A percentile compares a stretch with the other conserved stretches of the same genome.
Conservation (phyloP, 1,140 invertebrate species). For the Wasmannia auropunctata region DNA sequence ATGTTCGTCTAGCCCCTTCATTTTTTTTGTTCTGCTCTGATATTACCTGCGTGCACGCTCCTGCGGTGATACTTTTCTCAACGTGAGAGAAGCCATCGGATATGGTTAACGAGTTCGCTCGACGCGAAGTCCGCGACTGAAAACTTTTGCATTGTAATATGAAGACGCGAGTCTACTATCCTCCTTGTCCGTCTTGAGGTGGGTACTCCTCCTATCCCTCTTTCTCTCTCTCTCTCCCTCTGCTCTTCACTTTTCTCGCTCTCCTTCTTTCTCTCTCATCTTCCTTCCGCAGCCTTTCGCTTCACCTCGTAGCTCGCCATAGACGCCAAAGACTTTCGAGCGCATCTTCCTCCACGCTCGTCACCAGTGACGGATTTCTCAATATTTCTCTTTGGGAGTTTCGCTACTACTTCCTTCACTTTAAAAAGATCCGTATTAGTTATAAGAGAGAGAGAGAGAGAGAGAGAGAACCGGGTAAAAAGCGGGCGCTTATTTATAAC, state of each 20-base stretch:
- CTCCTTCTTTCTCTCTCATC: constrained; percentile 13
- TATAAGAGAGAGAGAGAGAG: background rate
- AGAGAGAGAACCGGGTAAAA: background rate
- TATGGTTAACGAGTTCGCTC: constrained; percentile 58
- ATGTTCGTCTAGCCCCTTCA: background rate
- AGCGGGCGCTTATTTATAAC: background rate
- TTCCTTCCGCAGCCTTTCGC: constrained; percentile 22
- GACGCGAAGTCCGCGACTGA: constrained; percentile 55
- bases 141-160: constrained; percentile 79
- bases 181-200: background rate
- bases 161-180: constrained; percentile 48
- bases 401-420: background rate
- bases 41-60: constrained; percentile 26
- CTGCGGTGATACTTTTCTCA: constrained; percentile 27
- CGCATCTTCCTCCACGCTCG: background rate
- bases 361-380: constrained; percentile 19
- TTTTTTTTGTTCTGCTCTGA: background rate
- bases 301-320: background rate
- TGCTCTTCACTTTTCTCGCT: too few relatives aligned
- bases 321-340: background rate
- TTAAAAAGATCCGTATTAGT: background rate
- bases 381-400: constrained; percentile 11
- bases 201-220: constrained; percentile 18
- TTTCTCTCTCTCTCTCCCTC: constrained; percentile 2
- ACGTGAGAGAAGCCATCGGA: constrained; percentile 18